A percentile compares a stretch with the other conserved stretches of the same genome.
phyloP scores from a whole-genome alignment of 1,140 invertebrate genomes.

The Spodoptera frugiperda region DNA sequence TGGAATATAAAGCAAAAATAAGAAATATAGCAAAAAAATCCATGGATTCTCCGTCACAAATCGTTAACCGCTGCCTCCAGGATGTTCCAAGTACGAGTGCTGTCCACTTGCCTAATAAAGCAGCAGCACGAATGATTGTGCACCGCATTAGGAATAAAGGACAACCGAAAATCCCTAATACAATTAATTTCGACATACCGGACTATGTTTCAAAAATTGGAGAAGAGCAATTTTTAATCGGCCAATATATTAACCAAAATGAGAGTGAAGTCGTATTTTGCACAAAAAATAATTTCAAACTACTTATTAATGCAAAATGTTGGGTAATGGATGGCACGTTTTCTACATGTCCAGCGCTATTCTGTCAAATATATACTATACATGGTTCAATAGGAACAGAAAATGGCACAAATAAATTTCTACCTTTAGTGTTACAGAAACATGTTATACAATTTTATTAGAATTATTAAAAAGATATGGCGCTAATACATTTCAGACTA shows the following conservation, averaged over 20 bases:
- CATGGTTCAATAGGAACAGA: too few relatives aligned
- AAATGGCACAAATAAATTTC: too few relatives aligned
- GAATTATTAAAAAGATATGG: too few relatives aligned
- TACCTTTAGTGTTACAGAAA: too few relatives aligned
- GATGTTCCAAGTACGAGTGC: slow-evolving; percentile 9
- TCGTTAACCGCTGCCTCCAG: slow-evolving; percentile 9
- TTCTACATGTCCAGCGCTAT: too few relatives aligned
- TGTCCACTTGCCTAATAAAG: slow-evolving; percentile 16
- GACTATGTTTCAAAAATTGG: slow-evolving; percentile 9
- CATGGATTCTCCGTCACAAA: slow-evolving; percentile 10
- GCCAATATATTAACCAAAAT: slow-evolving; percentile 18
- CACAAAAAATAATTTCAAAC: too few relatives aligned
- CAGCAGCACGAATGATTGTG: slow-evolving; percentile 14
- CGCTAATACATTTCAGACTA: too few relatives aligned
- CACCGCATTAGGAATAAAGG: slow-evolving; percentile 19
- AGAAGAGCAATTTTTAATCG: slow-evolving; percentile 8
- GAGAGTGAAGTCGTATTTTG: too few relatives aligned
- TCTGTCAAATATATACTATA: too few relatives aligned
- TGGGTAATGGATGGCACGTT: too few relatives aligned
- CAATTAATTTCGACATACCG: slow-evolving; percentile 15
- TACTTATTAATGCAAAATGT: too few relatives aligned
- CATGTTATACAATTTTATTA: too few relatives aligned
- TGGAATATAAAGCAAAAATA: slow-evolving; percentile 13
- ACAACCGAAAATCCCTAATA: slow-evolving; percentile 11
- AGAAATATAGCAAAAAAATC: slow-evolving; percentile 5